Evolutionary conservation across 2,113 vertebrate genomes (phyloP).

Genomic region (Amazona guildingii): DNA sequence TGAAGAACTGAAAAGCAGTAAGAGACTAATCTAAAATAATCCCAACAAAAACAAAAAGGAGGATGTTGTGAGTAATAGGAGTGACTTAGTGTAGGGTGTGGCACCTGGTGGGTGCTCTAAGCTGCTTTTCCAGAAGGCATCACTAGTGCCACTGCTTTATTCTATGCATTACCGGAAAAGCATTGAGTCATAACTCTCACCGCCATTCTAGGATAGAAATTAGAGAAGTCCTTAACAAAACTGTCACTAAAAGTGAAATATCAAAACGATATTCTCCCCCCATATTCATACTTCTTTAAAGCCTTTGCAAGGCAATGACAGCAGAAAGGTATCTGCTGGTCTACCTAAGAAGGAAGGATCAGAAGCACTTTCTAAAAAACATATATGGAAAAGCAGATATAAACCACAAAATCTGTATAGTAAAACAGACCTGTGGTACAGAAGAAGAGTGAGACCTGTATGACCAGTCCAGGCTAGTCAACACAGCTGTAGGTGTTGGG

Average conservation of each 20-base stretch:
- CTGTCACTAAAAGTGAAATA: background rate
- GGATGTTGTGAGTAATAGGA: background rate
- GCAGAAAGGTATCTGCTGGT: background rate
- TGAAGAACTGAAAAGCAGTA: background rate
- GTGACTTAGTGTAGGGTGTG: background rate
- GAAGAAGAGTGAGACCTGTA: background rate
- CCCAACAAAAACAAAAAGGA: background rate
- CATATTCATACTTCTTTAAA: background rate
- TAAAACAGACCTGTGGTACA: background rate
- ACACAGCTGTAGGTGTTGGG: rapidly evolving
- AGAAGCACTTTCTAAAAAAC: background rate
- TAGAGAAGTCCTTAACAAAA: background rate
- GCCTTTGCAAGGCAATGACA: background rate
- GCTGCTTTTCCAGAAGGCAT: background rate
- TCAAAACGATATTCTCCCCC: background rate
- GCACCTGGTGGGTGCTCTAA: background rate
- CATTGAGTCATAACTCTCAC: background rate
- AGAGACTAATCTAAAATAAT: background rate
- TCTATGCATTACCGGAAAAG: background rate
- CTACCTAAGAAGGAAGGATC: background rate
- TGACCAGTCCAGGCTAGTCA: no score
- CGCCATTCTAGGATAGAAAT: background rate
- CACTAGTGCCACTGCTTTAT: background rate
- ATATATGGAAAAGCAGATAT: rapidly evolving
- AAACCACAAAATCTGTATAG: background rate